phyloP scores from a whole-genome alignment of 2,888 invertebrate species.

The Cryptus viduatorius region DNA sequence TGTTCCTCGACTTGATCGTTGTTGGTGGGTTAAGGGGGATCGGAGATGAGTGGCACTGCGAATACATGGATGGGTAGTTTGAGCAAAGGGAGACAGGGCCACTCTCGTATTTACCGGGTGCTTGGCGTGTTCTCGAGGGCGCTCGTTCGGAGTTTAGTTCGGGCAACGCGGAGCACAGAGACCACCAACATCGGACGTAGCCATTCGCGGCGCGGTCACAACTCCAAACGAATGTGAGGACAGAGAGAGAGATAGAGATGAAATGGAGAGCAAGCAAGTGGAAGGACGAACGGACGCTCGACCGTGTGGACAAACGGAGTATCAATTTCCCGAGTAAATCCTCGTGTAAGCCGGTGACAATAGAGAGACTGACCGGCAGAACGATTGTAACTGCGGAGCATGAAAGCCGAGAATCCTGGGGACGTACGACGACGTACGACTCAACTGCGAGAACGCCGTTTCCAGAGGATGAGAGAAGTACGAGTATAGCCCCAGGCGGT shows the following conservation, averaged over 20 bases:
- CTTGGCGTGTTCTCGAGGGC: slow-evolving; percentile 57
- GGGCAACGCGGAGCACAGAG: slow-evolving; percentile 41
- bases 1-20: slow-evolving; percentile 54
- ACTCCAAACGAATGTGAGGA: slow-evolving; percentile 48
- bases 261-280: slow-evolving; percentile 50
- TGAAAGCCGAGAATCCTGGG: slow-evolving; percentile 60
- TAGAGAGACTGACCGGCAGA: slow-evolving; percentile 66
- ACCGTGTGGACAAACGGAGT: slow-evolving; percentile 76
- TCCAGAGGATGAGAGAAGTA: slow-evolving; percentile 8
- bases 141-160: slow-evolving; percentile 57
- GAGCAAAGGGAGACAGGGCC: slow-evolving; percentile 51
- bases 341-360: slow-evolving; percentile 80
- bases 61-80: slow-evolving; percentile 47
- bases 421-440: slow-evolving; percentile 41
- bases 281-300: slow-evolving; percentile 65
- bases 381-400: slow-evolving; percentile 58
- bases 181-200: slow-evolving; percentile 28
- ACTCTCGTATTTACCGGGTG: slow-evolving; percentile 64
- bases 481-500: slow-evolving; percentile 32
- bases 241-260: slow-evolving; percentile 41
- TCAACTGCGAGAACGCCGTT: slow-evolving; percentile 30
- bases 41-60: slow-evolving; percentile 52
- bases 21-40: slow-evolving; percentile 56
- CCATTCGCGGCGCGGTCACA: slow-evolving; percentile 54
- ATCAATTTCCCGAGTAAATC: slow-evolving; percentile 80